Evolutionary conservation across 1,140 invertebrate species (phyloP), one percentile per base, ranked within the genome.

Genomic region (Notospermus geniculatus): DNA sequence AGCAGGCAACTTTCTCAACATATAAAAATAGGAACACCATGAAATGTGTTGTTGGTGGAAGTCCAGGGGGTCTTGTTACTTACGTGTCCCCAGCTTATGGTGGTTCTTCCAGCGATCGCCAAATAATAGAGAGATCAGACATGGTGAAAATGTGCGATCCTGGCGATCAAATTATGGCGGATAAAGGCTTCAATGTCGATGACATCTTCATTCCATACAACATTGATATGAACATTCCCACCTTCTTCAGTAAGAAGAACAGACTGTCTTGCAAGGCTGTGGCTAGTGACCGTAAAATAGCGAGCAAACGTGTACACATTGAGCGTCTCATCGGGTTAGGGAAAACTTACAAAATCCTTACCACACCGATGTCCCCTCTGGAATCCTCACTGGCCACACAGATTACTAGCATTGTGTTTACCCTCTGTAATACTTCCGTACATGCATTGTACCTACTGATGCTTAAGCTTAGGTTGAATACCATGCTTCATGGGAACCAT

Each of bases 11-110:
- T n/a, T n/a, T n/a, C n/a, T n/a, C n/a, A n/a, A n/a, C n/a, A n/a
- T n/a, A n/a, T n/a, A n/a, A 69, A 32, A 68, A 67, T 45, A 65
- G 28, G 23, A 69, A 69, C 30, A 69, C 65, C 17, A 7, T 64
- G 0, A 69, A 69, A 54, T 15, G 28, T 2, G 57, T 69, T 56
- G 41, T 69, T 25, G 65, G 62, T 22, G 19, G 32, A 13, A 64
- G 54, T 13, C 62, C 65, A 17, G 19, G 62, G 17, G 59, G 59
- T 4, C 17, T 60, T 19, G 58, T 63, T n/a, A 50, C 64, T 9
- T 68, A 46, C 60, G 46, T 68, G 25, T 59, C 23, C 25, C 39
- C 57, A 32, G 28, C 39, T 17, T 64, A 59, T 61, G 54, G 29
- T 22, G 62, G 60, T 23, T 59, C 43, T n/a, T 27, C 52, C 1